Evolutionary conservation across 2,113 vertebrate species (phyloP).

Genomic region (Nesoenas mayeri): DNA sequence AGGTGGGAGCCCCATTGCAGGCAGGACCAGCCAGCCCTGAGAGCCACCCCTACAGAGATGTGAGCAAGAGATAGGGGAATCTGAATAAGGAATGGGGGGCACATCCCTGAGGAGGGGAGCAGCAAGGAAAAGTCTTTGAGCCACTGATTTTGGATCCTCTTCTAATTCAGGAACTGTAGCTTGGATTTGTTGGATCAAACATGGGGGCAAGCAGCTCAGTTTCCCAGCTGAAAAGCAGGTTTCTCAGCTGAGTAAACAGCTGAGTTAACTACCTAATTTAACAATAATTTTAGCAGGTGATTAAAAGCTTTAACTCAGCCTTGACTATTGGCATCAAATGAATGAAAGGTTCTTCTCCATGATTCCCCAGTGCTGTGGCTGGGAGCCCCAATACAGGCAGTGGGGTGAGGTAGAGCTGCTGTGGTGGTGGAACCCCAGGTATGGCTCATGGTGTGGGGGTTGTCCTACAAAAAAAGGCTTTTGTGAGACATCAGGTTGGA

Average conservation of each 20-base stretch:
- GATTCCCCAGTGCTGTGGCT: fast-evolving
- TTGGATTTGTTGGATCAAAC: not conserved
- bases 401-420: not conserved
- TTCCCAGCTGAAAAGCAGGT: not conserved
- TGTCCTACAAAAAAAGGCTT: not conserved
- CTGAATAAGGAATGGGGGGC: not conserved
- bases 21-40: not conserved
- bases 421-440: fast-evolving
- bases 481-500: not conserved
- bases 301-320: not conserved
- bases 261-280: not conserved
- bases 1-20: not conserved
- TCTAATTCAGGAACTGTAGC: not conserved
- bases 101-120: not conserved
- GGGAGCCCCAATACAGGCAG: not conserved
- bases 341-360: not conserved
- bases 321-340: not conserved
- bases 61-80: not conserved
- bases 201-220: not conserved
- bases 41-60: not conserved
- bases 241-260: not conserved
- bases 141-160: not conserved
- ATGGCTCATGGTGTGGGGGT: fast-evolving
- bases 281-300: not conserved
- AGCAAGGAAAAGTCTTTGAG: not conserved